phyloP scores from a whole-genome alignment of 2,888 invertebrate species.

The Chalcis sispes region DNA sequence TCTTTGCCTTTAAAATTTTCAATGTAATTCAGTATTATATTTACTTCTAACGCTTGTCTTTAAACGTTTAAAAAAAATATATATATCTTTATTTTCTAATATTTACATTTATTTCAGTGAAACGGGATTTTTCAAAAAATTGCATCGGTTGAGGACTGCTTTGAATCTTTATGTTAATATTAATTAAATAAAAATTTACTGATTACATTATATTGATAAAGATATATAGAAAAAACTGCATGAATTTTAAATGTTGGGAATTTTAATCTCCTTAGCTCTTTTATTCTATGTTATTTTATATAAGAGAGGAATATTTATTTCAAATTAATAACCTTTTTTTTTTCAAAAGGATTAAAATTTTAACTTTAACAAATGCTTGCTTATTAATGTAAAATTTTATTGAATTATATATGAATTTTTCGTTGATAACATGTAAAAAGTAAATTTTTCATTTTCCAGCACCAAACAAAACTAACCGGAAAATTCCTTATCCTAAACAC shows the following conservation, averaged over 20 bases:
- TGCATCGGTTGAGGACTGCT: constrained; percentile 53
- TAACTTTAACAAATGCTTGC: too few relatives aligned
- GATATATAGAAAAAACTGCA: too few relatives aligned
- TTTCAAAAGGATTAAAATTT: not conserved
- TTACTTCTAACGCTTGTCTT: constrained; percentile 37
- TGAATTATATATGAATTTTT: not conserved
- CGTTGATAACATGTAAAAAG: constrained; percentile 15
- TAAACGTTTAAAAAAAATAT: constrained; percentile 10
- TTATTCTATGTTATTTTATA: too few relatives aligned
- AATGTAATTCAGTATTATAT: constrained; percentile 19
- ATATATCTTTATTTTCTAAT: constrained; percentile 12
- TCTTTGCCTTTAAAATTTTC: constrained; percentile 28
- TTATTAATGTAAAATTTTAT: too few relatives aligned
- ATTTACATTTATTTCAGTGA: constrained; percentile 41
- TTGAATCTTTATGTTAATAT: constrained; percentile 23
- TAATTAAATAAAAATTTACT: constrained; percentile 16
- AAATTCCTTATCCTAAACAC: too few relatives aligned
- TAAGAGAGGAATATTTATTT: too few relatives aligned
- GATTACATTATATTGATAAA: constrained; percentile 37
- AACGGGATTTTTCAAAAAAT: constrained; percentile 30
- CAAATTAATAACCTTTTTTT: not conserved
- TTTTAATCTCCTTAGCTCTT: too few relatives aligned
- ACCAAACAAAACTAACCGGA: too few relatives aligned
- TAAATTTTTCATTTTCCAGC: constrained; percentile 31
- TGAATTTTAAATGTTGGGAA: too few relatives aligned